Evolutionary conservation across 1,140 invertebrate genomes (phyloP).

Genomic region (Nautilus pompilius): DNA sequence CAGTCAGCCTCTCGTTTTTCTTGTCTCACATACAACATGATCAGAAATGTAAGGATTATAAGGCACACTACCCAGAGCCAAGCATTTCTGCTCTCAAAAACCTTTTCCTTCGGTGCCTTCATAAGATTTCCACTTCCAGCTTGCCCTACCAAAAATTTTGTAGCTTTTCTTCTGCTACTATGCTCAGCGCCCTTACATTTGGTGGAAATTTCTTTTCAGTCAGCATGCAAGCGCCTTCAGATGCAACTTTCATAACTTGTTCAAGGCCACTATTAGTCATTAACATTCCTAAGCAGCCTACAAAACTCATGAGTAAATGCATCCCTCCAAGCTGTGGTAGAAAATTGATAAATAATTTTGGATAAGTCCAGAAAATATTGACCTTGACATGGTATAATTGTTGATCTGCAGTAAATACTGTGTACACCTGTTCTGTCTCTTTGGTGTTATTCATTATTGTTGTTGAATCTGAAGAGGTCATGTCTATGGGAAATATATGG

Average conservation of each 20-base stretch:
- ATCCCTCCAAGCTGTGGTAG: slow-evolving; percentile 21
- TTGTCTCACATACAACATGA: slow-evolving; percentile 24
- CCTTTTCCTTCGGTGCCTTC: not conserved
- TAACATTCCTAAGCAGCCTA: slow-evolving; percentile 19
- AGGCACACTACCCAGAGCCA: slow-evolving; percentile 26
- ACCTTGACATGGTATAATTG: too few species aligned
- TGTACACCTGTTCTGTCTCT: too few species aligned
- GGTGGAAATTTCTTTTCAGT: slow-evolving; percentile 25
- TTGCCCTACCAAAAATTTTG: not conserved
- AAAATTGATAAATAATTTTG: too few species aligned
- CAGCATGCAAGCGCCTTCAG: slow-evolving; percentile 22
- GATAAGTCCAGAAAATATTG: too few species aligned
- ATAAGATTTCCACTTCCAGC: not conserved
- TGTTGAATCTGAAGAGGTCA: too few species aligned
- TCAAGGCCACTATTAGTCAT: slow-evolving; percentile 18
- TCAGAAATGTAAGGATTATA: slow-evolving; percentile 25
- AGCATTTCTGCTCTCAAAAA: slow-evolving; percentile 18
- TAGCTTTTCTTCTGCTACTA: slow-evolving; percentile 20
- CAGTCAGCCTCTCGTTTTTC: slow-evolving; percentile 31
- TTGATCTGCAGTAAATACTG: too few species aligned
- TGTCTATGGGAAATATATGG: too few species aligned
- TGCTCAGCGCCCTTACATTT: slow-evolving; percentile 20
- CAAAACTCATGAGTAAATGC: slow-evolving; percentile 28
- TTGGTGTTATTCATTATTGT: too few species aligned
- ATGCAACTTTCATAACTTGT: slow-evolving; percentile 10